Evolutionary conservation across 2,888 invertebrate genomes (phyloP).

Genomic region (Leptinotarsa peninsularis): DNA sequence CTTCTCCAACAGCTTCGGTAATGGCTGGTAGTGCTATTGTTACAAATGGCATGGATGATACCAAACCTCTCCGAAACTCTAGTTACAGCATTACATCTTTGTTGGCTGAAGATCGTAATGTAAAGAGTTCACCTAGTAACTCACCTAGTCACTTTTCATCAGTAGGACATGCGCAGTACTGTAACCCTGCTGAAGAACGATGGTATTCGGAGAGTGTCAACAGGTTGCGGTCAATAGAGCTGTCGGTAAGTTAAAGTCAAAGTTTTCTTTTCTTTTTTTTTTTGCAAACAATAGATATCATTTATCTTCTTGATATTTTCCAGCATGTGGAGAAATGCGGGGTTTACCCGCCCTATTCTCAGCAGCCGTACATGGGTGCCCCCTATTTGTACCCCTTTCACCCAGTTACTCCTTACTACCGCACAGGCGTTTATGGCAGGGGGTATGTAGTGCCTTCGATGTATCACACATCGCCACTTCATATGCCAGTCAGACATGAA

Average conservation of each 20-base stretch:
- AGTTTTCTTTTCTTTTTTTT: background rate
- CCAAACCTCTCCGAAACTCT: slow-evolving; percentile 66
- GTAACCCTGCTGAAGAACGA: slow-evolving; percentile 65
- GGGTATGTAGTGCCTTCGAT: slow-evolving; percentile 60
- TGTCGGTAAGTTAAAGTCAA: slow-evolving; percentile 59
- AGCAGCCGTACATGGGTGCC: slow-evolving; percentile 65
- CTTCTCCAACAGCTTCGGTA: slow-evolving; percentile 40
- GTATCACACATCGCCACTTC: slow-evolving; percentile 64
- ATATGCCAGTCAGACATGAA: slow-evolving; percentile 65
- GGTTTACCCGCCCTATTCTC: slow-evolving; percentile 52
- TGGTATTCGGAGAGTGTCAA: slow-evolving; percentile 65
- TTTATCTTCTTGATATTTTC: slow-evolving; percentile 21
- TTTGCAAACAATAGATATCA: too few species aligned
- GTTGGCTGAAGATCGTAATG: slow-evolving; percentile 72
- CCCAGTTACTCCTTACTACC: slow-evolving; percentile 60
- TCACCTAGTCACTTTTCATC: slow-evolving; percentile 62
- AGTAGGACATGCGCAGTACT: slow-evolving; percentile 66
- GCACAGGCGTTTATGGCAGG: slow-evolving; percentile 53
- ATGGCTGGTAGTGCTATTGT: slow-evolving; percentile 44
- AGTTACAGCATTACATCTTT: slow-evolving; percentile 89
- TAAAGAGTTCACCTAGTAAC: slow-evolving; percentile 60
- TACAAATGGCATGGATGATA: slow-evolving; percentile 55
- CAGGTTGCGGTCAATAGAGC: slow-evolving; percentile 63
- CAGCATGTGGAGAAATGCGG: slow-evolving; percentile 58
- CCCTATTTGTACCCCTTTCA: slow-evolving; percentile 64